Evolutionary conservation across 2,888 invertebrate species (phyloP), one percentile per base, ranked within the genome.

Genomic region (Pristionchus exspectatus): DNA sequence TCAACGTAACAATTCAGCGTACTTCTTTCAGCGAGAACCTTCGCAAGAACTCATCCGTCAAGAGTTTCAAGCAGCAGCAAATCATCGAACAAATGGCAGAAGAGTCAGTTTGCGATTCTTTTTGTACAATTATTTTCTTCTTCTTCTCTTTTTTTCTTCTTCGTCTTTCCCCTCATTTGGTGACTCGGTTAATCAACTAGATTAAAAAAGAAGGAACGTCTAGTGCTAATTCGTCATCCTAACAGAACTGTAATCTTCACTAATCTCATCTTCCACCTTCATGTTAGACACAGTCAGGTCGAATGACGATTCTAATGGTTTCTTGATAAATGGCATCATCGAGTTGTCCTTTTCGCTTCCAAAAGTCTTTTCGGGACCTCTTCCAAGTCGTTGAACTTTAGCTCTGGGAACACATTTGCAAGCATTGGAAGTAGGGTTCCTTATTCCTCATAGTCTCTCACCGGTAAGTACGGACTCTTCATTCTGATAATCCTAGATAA

Each of bases 11-110:
- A 69, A 27, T 18, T 0, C 24, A 66, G 21, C 2, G 9, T 9
- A 56, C 56, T 18, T 12, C 18, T 21, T 81, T 81, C 69, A 92
- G 92, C 59, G 92, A 92, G 33, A 91, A 90, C 3, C 81, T 92
- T 7, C 88, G 90, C 27, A 85, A 90, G 38, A 72, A 91, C 59
- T 91, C 93, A 18, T 93, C 93, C 0, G 91, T 92, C 54, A 91
- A 91, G 81, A 92, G 92, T 18, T 92, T 94, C 91, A 92, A 93
- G 86, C 72, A 92, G 38, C 93, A 93, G 72, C 91, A 91, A 69
- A 92, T 92, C 12, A 87, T 93, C 56, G 93, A 93, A 83, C 92
- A 92, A 56, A 91, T 94, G 93, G 91, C 92, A n/a, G 93, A 94
- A 90, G 90, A 90, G 92, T 92, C 59, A 69, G 90, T 86, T 56